Conservation (phyloP, 2,113 vertebrate species). For the Macrotis lagotis region DNA sequence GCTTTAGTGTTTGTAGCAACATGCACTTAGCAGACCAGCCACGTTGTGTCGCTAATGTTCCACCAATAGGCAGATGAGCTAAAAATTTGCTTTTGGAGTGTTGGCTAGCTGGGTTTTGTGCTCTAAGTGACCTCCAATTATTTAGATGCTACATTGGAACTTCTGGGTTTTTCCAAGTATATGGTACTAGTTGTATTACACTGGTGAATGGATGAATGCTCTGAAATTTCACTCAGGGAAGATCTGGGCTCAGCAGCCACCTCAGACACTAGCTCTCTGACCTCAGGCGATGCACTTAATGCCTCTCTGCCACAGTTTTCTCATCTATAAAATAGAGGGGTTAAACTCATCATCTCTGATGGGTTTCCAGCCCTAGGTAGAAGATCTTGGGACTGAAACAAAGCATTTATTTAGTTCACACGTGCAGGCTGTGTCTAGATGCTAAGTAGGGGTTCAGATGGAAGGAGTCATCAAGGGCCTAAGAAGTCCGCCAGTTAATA, state of each 20-base stretch:
- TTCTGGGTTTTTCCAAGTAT: conserved; percentile 7
- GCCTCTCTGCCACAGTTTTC: neutral
- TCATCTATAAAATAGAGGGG: neutral
- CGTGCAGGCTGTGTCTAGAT: neutral
- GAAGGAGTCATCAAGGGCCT: no score
- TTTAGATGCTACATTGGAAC: neutral
- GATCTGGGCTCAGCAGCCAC: neutral
- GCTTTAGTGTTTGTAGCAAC: neutral
- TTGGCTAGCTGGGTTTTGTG: neutral
- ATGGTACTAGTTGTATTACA: conserved; percentile 1
- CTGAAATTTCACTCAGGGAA: neutral
- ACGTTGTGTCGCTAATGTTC: conserved; percentile 82
- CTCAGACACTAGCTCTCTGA: neutral
- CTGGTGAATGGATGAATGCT: neutral
- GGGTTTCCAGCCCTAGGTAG: neutral
- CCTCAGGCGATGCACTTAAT: neutral
- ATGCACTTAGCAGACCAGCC: conserved; percentile 72
- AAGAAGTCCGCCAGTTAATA: neutral
- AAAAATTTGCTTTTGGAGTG: neutral
- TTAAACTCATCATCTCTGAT: neutral
- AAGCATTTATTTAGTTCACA: neutral
- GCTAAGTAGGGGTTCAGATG: neutral
- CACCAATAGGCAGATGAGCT: conserved; percentile 33
- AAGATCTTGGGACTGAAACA: neutral
- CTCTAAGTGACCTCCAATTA: neutral